Percentiles rank a stretch among this genome's conserved stretches.
Evolutionary conservation across 2,113 vertebrate species (phyloP).

Genomic region (Neolamprologus ventralis): DNA sequence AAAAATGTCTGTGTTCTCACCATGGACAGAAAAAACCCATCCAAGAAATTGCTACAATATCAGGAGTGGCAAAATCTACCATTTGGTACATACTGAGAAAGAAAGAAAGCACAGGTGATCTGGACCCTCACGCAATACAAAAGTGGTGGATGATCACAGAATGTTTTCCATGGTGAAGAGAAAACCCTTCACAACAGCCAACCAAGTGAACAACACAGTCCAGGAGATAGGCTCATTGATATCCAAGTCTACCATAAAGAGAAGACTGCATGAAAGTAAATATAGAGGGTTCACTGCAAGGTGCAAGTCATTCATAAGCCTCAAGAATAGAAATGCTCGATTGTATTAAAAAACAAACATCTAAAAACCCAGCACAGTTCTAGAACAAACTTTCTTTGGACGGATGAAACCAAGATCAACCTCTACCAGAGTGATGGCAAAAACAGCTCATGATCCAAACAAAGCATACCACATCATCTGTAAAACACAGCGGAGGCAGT

Average conservation of each 20-base stretch:
- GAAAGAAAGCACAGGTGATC: background rate
- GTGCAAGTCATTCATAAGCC: background rate
- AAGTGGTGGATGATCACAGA: background rate
- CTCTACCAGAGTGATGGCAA: background rate
- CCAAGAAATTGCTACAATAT: background rate
- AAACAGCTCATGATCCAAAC: background rate
- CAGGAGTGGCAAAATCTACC: background rate
- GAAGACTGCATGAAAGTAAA: background rate
- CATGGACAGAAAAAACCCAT: background rate
- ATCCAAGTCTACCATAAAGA: background rate
- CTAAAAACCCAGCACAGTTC: background rate
- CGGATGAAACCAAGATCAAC: background rate
- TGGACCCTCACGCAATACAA: background rate
- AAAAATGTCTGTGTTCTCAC: background rate
- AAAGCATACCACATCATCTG: background rate
- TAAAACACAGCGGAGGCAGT: background rate
- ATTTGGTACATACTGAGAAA: background rate
- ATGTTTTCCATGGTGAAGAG: background rate
- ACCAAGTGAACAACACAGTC: background rate
- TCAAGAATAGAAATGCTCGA: background rate
- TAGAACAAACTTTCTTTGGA: background rate
- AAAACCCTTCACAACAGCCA: background rate
- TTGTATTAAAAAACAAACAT: background rate
- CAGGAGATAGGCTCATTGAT: background rate
- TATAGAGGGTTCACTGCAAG: background rate